These are phyloP conservation scores for Ceratotherium simum DNA, from an alignment of 2,113 vertebrate genomes.

Conservation along the genomic window DNA sequence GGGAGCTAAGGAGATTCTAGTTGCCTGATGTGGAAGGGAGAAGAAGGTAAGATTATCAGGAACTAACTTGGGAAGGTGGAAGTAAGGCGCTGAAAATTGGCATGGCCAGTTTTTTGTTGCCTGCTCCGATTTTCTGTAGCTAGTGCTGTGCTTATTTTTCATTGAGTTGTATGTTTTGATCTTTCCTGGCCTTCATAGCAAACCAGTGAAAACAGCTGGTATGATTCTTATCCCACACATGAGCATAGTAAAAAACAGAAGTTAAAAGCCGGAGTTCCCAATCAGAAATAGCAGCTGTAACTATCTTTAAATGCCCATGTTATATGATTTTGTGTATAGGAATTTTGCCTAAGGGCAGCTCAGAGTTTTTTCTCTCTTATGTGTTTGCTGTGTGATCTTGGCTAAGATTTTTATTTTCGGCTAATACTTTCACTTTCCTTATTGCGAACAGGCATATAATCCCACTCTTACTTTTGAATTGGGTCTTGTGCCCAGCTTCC, in stretches of 20 bases:
- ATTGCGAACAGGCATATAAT: slow-evolving; percentile 24
- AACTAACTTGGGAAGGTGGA: not conserved
- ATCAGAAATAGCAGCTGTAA: not conserved
- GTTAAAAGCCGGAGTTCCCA: slow-evolving; percentile 17
- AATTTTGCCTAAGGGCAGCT: slow-evolving; percentile 33
- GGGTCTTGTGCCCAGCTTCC: not conserved
- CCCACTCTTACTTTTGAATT: slow-evolving; percentile 59
- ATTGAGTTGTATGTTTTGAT: slow-evolving; percentile 42
- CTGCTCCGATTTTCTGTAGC: not conserved
- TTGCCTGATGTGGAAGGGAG: not conserved
- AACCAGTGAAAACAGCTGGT: slow-evolving; percentile 10
- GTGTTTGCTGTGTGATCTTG: not conserved
- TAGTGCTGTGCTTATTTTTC: not conserved
- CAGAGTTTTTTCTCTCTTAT: not conserved
- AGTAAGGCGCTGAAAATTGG: slow-evolving; percentile 8
- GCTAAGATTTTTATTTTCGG: slow-evolving; percentile 58
- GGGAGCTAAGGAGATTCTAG: not conserved
- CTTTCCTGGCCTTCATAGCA: slow-evolving; percentile 17
- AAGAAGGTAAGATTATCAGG: not conserved
- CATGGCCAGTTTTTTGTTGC: slow-evolving; percentile 3
- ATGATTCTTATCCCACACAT: slow-evolving; percentile 7
- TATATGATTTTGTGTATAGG: not conserved
- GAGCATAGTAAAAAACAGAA: slow-evolving; percentile 28
- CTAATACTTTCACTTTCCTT: slow-evolving; percentile 22
- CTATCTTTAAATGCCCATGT: not conserved